Conservation (phyloP, 2,797 vertebrate genomes). For the Phataginus tricuspis region DNA sequence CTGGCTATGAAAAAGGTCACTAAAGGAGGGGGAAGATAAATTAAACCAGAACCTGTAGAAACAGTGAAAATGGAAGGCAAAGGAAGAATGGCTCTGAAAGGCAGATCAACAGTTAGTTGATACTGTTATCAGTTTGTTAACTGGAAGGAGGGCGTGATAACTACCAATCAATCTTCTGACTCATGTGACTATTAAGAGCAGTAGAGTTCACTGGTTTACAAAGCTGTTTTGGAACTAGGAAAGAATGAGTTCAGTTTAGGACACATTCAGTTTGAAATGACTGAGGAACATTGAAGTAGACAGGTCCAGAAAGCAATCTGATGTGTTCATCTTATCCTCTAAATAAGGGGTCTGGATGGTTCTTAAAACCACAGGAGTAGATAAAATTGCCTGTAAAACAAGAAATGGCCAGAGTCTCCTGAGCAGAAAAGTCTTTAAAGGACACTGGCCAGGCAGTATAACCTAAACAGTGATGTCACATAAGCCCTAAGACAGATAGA, state of each 20-base stretch:
- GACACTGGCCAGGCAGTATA: neutral
- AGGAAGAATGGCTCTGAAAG: neutral
- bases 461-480: neutral
- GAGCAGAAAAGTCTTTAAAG: conserved; percentile 39
- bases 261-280: conserved; percentile 5
- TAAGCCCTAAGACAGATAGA: neutral
- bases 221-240: conserved; percentile 1
- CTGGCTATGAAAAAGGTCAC: neutral
- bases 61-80: neutral
- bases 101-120: conserved; percentile 8
- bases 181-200: neutral
- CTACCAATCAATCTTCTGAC: neutral
- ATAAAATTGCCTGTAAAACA: conserved; percentile 25
- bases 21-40: neutral
- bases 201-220: neutral
- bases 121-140: neutral
- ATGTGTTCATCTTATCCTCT: neutral
- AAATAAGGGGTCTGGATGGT: neutral
- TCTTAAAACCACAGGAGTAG: neutral
- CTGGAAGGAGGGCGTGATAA: neutral
- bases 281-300: neutral
- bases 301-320: neutral
- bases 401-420: neutral
- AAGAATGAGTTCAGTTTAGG: neutral
- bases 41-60: neutral